Base-by-base conservation (phyloP, 2,113 vertebrate species). In the Haplotaxodon microlepis region DNA sequence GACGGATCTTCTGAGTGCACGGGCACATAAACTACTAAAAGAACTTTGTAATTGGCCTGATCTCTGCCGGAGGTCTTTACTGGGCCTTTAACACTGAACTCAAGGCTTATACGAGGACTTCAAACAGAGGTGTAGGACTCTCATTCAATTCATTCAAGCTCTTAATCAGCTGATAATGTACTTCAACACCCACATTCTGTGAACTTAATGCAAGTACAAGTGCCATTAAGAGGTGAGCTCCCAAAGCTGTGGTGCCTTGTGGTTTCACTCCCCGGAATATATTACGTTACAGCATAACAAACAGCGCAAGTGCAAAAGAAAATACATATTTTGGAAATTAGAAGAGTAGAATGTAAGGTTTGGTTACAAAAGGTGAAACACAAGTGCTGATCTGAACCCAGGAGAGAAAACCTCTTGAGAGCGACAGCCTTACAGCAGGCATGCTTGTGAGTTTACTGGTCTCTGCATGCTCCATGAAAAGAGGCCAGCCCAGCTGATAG, bases 391-490 rank as follows among this genome's bases (percentile, higher is more conserved):
- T 89, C 80, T 63, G 82, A 86, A 24, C 69, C 45, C 51, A 78
- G 83, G 83, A 59, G 66, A n/a, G 53, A 63, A 16, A 69, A 31
- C 9, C 78, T 86, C 86, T 81, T 8, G 8, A 47, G 87, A 47
- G 89, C 61, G 47, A 69, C 85, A 81, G 87, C 84, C 31, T 69
- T 80, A 38, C 73, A 85, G 84, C 92, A 82, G 90, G 94, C 94
- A 91, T 92, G 87, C 91, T 84, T 86, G 90, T 94, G 89, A 93
- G 91, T 86, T 45, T 19, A 8, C 85, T 56, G 80, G 87, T 76
- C 34, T 90, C 29, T 57, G 87, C 57, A 94, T 94, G 96, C 96
- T 89, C 51, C 92, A 84, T 81, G 71, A 90, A 92, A 90, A 89
- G 53, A 89, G 53, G 82, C 56, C 83, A 81, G 86, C 85, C 16